These are phyloP conservation scores for Microplitis demolitor DNA, from an alignment of 1,140 invertebrate genomes.

Conservation along the genomic window DNA sequence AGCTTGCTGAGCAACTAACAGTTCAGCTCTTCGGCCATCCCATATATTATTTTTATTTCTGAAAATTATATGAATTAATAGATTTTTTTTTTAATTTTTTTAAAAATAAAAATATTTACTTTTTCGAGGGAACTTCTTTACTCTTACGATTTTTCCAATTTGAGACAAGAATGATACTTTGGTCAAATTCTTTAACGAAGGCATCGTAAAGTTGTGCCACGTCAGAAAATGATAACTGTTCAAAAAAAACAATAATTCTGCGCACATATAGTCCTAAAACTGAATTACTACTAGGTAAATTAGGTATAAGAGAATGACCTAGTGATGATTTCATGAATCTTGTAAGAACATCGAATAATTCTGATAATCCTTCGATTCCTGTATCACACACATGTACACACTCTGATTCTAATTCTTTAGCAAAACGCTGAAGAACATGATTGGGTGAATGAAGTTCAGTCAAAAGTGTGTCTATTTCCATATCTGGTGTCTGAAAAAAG, in stretches of 20 bases:
- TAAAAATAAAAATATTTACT: constrained; percentile 15
- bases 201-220: constrained; percentile 72
- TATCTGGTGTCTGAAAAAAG: constrained; percentile 62
- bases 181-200: constrained; percentile 48
- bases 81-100: neutral
- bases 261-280: constrained; percentile 77
- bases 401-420: constrained; percentile 62
- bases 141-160: constrained; percentile 5
- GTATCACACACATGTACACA: constrained; percentile 62
- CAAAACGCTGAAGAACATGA: constrained; percentile 62
- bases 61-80: constrained; percentile 28
- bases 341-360: constrained; percentile 66
- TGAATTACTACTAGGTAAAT: constrained; percentile 59
- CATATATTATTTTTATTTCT: constrained; percentile 66
- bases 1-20: constrained; percentile 85
- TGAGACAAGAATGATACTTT: constrained; percentile 1
- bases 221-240: constrained; percentile 82
- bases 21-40: constrained; percentile 85
- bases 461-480: constrained; percentile 66
- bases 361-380: constrained; percentile 68
- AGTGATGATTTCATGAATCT: constrained; percentile 57
- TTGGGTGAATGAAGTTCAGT: constrained; percentile 63
- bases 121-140: constrained; percentile 22
- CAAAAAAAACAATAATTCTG: constrained; percentile 78
- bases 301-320: constrained; percentile 44